These are phyloP conservation scores for Orthosia gothica DNA, from an alignment of 2,888 invertebrate genomes.

Conservation along the genomic window DNA sequence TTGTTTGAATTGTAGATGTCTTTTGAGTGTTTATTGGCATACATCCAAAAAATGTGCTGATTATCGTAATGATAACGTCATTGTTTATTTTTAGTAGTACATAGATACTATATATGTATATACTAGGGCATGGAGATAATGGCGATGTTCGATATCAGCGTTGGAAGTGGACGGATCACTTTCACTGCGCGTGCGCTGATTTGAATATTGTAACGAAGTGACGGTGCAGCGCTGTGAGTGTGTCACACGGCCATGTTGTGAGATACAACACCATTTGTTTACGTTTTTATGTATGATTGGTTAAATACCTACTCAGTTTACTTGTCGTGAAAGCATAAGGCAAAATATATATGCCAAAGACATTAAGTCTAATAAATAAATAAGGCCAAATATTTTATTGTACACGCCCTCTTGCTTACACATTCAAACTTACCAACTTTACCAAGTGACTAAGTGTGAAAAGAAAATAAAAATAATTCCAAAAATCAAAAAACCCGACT, in stretches of 20 bases:
- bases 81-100: conserved; percentile 36
- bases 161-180: conserved; percentile 66
- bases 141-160: conserved; percentile 38
- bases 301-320: neutral
- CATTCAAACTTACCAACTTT: neutral
- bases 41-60: conserved; percentile 51
- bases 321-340: neutral
- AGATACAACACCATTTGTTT: conserved; percentile 41
- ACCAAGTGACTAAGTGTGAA: neutral
- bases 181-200: conserved; percentile 76
- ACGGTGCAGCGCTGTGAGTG: conserved; percentile 23
- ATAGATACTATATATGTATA: conserved; percentile 20
- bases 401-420: neutral
- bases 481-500: too few relatives aligned
- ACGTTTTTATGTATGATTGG: neutral
- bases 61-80: conserved; percentile 44
- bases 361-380: too few relatives aligned
- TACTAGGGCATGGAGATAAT: conserved; percentile 47
- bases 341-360: too few relatives aligned
- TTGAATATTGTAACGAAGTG: conserved; percentile 58
- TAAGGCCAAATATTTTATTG: neutral
- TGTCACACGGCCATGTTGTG: conserved; percentile 46
- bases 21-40: conserved; percentile 48
- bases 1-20: conserved; percentile 27
- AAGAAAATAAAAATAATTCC: too few relatives aligned